phyloP scores from a whole-genome alignment of 2,797 vertebrate species.

The Dromococcyx pavoninus region DNA sequence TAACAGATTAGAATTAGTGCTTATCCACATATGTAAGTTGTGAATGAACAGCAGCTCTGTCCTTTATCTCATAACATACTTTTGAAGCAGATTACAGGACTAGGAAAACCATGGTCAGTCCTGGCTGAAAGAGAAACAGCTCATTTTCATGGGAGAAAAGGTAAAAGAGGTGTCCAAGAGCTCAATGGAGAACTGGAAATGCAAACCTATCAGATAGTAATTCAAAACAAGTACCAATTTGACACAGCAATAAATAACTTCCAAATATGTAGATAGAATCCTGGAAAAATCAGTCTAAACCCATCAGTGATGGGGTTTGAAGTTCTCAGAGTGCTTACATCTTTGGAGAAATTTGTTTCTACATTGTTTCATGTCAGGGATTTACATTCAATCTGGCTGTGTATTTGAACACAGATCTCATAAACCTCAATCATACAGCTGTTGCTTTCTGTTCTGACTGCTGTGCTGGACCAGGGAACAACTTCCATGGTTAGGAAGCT shows the following conservation, averaged over 20 bases:
- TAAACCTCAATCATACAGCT: background rate
- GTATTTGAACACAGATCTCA: background rate
- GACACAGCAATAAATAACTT: background rate
- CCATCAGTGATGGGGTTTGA: background rate
- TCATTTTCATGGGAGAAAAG: conserved; percentile 10
- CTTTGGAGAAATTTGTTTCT: background rate
- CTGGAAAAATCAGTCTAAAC: background rate
- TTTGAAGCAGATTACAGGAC: background rate
- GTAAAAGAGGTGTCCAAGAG: background rate
- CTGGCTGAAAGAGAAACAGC: conserved; percentile 23
- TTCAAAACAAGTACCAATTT: conserved; percentile 4
- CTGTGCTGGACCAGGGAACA: background rate
- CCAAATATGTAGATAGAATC: background rate
- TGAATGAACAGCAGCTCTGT: background rate
- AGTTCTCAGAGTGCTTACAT: background rate
- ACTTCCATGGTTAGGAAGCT: background rate
- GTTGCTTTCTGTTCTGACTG: background rate
- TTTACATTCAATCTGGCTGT: background rate
- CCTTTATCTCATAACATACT: background rate
- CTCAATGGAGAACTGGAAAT: background rate
- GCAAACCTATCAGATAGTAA: background rate
- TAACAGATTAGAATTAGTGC: background rate
- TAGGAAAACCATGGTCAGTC: background rate
- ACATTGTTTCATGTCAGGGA: background rate
- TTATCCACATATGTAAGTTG: background rate